These are phyloP conservation scores for Emydocephalus ijimae DNA, from an alignment of 2,113 vertebrate species.

Conservation along the genomic window DNA sequence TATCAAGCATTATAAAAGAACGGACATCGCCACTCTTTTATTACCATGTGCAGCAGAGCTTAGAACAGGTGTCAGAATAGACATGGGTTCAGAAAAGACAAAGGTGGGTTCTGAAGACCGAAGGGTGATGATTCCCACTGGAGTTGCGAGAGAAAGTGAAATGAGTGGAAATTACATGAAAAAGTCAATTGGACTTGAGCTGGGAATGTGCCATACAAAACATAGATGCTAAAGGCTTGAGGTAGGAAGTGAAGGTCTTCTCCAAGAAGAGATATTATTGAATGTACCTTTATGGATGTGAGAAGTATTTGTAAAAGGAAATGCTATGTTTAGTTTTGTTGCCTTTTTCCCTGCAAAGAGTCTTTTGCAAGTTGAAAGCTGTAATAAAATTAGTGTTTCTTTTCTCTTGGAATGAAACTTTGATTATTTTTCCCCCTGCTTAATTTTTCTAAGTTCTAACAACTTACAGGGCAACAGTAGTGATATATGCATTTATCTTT, in stretches of 20 bases:
- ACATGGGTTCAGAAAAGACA: constrained; percentile 24
- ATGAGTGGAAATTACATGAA: constrained; percentile 18
- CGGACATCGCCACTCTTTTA: constrained; percentile 43
- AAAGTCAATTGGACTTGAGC: constrained; percentile 35
- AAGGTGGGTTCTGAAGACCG: constrained; percentile 50
- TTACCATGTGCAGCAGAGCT: constrained; percentile 28
- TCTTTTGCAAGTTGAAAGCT: not conserved
- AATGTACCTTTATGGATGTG: constrained; percentile 70
- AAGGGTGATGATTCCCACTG: constrained; percentile 1
- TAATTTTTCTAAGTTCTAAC: constrained; percentile 41
- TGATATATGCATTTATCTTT: not conserved
- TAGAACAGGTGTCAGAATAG: constrained; percentile 31
- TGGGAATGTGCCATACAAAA: constrained; percentile 41
- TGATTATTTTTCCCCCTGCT: not conserved
- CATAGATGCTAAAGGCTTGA: constrained; percentile 49
- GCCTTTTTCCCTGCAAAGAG: not conserved
- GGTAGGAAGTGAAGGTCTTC: constrained; percentile 68
- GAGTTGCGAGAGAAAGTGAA: constrained; percentile 28
- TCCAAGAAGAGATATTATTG: constrained; percentile 58
- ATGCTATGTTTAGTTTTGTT: constrained; percentile 62
- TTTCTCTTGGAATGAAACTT: constrained; percentile 46
- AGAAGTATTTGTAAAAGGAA: constrained; percentile 62
- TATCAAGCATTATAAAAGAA: constrained; percentile 54
- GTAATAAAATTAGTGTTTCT: constrained; percentile 39
- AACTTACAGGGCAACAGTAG: not conserved